phyloP scores from a whole-genome alignment of 2,888 invertebrate species.

The Sclerodermus sp. region DNA sequence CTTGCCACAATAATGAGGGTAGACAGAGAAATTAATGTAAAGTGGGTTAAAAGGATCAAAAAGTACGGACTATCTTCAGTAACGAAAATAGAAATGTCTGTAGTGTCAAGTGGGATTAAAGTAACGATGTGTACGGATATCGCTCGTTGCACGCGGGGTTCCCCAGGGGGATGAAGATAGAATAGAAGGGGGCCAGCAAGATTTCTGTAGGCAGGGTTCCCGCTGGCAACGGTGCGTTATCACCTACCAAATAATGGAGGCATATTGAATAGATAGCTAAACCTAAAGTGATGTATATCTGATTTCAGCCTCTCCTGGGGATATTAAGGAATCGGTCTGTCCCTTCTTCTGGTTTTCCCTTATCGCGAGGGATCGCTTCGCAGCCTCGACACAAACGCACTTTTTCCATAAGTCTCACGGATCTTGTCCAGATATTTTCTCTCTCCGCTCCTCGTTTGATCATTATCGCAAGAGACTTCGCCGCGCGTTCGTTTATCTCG shows the following conservation, averaged over 20 bases:
- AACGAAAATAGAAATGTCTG: too few relatives aligned
- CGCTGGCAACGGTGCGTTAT: conserved; percentile 41
- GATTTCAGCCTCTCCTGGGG: conserved; percentile 45
- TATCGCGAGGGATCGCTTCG: neutral
- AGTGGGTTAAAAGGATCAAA: too few relatives aligned
- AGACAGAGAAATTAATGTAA: too few relatives aligned
- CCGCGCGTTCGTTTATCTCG: too few relatives aligned
- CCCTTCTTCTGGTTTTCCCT: conserved; percentile 1
- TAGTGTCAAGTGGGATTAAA: too few relatives aligned
- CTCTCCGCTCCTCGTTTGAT: too few relatives aligned
- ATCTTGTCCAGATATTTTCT: too few relatives aligned
- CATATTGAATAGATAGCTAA: conserved; percentile 55
- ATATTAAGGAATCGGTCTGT: conserved; percentile 49
- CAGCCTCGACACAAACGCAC: too few relatives aligned
- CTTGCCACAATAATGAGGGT: too few relatives aligned
- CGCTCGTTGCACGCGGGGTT: conserved; percentile 44
- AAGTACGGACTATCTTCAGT: too few relatives aligned
- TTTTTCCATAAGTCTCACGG: too few relatives aligned
- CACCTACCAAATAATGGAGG: conserved; percentile 54
- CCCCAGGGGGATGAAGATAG: conserved; percentile 45
- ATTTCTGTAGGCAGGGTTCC: conserved; percentile 24
- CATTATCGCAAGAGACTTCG: too few relatives aligned
- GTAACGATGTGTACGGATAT: conserved; percentile 27
- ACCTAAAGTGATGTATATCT: conserved; percentile 50
- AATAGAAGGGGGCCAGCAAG: conserved; percentile 19